Evolutionary conservation across 2,888 invertebrate genomes (phyloP).

Genomic region (Temnothorax rugatulus): DNA sequence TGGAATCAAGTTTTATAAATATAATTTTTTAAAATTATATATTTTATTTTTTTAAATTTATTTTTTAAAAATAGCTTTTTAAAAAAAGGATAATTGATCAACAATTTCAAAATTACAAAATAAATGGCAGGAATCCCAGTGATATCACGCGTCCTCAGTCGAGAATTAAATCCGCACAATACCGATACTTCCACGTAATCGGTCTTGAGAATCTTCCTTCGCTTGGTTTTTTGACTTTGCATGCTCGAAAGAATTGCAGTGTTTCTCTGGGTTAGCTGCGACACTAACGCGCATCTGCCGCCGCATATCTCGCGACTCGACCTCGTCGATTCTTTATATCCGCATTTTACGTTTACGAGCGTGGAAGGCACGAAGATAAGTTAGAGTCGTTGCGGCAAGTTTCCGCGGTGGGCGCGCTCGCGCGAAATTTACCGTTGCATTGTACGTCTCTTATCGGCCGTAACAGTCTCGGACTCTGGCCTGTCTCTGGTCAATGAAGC

Average conservation of each 20-base stretch:
- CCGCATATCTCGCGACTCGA: not conserved
- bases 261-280: not conserved
- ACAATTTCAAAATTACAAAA: not conserved
- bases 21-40: too few species aligned
- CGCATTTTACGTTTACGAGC: conserved; percentile 35
- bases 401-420: not conserved
- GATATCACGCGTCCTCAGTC: not conserved
- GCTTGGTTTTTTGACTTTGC: not conserved
- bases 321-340: conserved; percentile 6
- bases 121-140: not conserved
- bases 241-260: not conserved
- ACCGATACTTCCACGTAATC: not conserved
- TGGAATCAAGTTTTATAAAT: not conserved
- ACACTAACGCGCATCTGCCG: conserved; percentile 16
- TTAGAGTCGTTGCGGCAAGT: conserved; percentile 4
- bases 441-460: conserved; percentile 36
- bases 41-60: not conserved
- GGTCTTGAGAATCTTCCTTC: not conserved
- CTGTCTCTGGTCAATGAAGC: conserved; percentile 9
- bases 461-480: not conserved
- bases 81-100: not conserved
- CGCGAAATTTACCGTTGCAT: conserved; percentile 28
- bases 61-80: not conserved
- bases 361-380: conserved; percentile 9
- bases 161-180: not conserved